Base-by-base conservation (phyloP, 2,888 invertebrate species). In the Napeogenes sylphis region DNA sequence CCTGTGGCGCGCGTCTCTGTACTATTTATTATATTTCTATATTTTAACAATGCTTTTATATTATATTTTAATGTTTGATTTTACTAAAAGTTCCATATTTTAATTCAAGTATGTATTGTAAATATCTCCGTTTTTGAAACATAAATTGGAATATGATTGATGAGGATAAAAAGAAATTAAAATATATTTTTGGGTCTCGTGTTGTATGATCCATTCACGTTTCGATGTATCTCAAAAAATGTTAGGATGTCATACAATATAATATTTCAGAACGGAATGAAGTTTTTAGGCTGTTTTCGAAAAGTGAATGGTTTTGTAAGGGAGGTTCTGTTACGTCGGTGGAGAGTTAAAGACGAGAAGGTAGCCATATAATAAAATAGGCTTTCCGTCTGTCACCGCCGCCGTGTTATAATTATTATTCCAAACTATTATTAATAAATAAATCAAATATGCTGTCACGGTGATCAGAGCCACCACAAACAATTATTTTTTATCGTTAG, bases 401-500 rank as follows among this genome's bases (percentile, higher is more conserved):
- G 70, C 72, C 72, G 72, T 73, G 71, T 70, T 56, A 67, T 68
- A 58, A 58, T 54, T 62, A 55, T 57, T 59, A 55, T 62, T 45
- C 30, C 51, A 59, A 59, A 38, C 55, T 42, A 57, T 55, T 56
- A 56, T 54, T 57, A 59, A 63, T 57, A 64, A 63, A 59, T 62
- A 71, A 81, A 81, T 83, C 81, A 84, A 79, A 78, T 75, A 73
- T 73, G 71, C 76, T 79, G 77, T 75, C 76, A 75, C 73, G 76
- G 78, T 76, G 80, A 74, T 77, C 74, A 71, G 68, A 72, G 73
- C 77, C 76, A 76, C 75, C 75, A 81, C 76, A 75, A 69, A 73
- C 71, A 80, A 83, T 75, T 79, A 79, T 83, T 80, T 85, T 84
- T 85, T 77, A 85, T 74, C 68, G 68, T 56, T 60, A 77, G 81